Evolutionary conservation across 2,888 invertebrate species (phyloP).

Genomic region (Timandra comae): DNA sequence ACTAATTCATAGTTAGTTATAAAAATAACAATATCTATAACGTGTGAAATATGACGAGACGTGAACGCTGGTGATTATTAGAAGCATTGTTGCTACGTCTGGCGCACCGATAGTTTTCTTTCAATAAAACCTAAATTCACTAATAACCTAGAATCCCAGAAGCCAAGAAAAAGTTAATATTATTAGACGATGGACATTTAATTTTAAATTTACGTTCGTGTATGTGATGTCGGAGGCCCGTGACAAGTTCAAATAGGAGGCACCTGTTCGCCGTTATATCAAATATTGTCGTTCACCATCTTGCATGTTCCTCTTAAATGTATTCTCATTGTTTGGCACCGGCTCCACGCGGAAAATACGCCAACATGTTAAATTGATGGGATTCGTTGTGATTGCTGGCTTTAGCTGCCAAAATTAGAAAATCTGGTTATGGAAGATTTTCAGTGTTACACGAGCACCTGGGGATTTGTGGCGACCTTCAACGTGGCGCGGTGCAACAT

Average conservation of each 20-base stretch:
- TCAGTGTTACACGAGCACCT: constrained; percentile 16
- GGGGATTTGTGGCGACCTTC: not conserved
- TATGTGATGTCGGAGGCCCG: constrained; percentile 28
- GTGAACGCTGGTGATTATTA: too few relatives aligned
- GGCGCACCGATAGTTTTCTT: not conserved
- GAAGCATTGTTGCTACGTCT: too few relatives aligned
- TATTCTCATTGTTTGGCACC: constrained; percentile 59
- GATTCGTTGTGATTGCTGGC: constrained; percentile 34
- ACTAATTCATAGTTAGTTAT: too few relatives aligned
- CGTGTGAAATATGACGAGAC: too few relatives aligned
- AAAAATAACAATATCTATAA: too few relatives aligned
- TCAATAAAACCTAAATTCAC: not conserved
- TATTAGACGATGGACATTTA: constrained; percentile 34
- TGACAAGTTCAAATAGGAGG: constrained; percentile 38
- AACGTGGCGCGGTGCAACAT: not conserved
- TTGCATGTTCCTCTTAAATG: constrained; percentile 28
- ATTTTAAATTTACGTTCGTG: constrained; percentile 34
- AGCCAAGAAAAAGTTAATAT: constrained; percentile 21
- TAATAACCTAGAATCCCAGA: constrained; percentile 3
- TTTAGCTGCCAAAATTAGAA: constrained; percentile 28
- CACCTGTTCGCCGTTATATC: constrained; percentile 54
- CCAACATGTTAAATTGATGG: constrained; percentile 44
- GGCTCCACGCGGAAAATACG: constrained; percentile 42
- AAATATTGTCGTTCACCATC: constrained; percentile 39
- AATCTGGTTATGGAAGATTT: constrained; percentile 27